A percentile compares a stretch with the other conserved stretches of the same genome.
phyloP scores from a whole-genome alignment of 2,797 vertebrate species.

The Arrhamphus sclerolepis region DNA sequence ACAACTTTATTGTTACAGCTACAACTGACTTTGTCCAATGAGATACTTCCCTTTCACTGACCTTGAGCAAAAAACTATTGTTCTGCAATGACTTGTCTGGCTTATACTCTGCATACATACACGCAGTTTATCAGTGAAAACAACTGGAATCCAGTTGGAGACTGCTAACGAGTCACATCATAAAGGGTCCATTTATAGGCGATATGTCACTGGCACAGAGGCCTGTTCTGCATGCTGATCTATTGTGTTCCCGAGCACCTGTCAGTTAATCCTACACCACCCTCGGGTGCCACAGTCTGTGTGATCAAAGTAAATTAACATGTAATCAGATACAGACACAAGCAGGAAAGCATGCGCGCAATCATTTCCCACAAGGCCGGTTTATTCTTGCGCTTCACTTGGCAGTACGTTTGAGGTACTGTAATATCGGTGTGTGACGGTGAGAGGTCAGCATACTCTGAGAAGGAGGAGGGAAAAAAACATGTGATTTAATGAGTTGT shows the following conservation, averaged over 20 bases:
- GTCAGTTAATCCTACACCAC: conserved; percentile 55
- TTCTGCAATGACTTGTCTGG: no score
- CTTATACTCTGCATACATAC: no score
- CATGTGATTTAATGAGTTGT: conserved; percentile 51
- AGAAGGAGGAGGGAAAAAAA: background rate
- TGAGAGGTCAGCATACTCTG: conserved; percentile 8
- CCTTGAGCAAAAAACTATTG: no score
- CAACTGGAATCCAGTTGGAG: no score
- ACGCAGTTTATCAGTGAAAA: no score
- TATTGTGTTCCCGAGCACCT: conserved; percentile 39
- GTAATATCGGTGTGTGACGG: conserved; percentile 7
- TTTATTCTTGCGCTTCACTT: conserved; percentile 28
- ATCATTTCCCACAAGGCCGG: conserved; percentile 21
- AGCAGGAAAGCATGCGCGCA: conserved; percentile 46
- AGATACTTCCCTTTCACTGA: no score
- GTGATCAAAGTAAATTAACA: conserved; percentile 62
- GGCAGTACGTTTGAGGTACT: conserved; percentile 15
- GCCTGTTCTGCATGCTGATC: conserved; percentile 12
- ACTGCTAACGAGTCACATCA: no score
- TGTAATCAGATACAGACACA: conserved; percentile 55
- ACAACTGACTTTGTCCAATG: no score
- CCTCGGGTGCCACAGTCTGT: conserved; percentile 34
- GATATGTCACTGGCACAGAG: background rate
- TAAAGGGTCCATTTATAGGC: no score
- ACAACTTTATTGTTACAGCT: no score